phyloP scores from a whole-genome alignment of 2,797 vertebrate species.

The Fratercula arctica region DNA sequence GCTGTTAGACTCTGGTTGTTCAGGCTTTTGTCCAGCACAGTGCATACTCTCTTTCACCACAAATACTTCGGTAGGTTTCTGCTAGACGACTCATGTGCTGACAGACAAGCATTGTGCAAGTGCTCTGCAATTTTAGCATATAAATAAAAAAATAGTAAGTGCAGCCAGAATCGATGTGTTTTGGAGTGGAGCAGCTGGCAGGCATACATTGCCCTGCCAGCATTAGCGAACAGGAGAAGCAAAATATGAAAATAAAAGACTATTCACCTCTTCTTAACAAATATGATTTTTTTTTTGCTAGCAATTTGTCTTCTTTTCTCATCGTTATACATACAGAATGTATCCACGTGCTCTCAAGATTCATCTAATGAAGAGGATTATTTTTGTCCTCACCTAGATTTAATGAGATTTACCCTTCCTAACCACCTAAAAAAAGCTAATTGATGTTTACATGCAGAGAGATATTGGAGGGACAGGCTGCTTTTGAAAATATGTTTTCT shows the following conservation, averaged over 20 bases:
- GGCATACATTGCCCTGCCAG: neutral
- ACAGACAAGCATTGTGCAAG: neutral
- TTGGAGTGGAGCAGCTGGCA: neutral
- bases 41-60: neutral
- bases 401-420: neutral
- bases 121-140: neutral
- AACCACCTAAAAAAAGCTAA: neutral
- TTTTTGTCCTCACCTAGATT: neutral
- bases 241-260: neutral
- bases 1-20: neutral
- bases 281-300: neutral
- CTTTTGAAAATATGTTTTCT: neutral
- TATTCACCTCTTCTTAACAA: neutral
- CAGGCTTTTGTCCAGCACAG: neutral
- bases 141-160: neutral
- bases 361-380: neutral
- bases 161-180: neutral
- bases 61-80: neutral
- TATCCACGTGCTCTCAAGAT: neutral
- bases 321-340: neutral
- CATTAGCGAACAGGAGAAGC: neutral
- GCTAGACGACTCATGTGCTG: accelerated
- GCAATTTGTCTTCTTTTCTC: neutral
- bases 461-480: neutral
- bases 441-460: neutral